Percentiles rank a stretch among this genome's conserved stretches.
Conservation (phyloP, 2,888 invertebrate species). For the Lepidochitona cinerea region DNA sequence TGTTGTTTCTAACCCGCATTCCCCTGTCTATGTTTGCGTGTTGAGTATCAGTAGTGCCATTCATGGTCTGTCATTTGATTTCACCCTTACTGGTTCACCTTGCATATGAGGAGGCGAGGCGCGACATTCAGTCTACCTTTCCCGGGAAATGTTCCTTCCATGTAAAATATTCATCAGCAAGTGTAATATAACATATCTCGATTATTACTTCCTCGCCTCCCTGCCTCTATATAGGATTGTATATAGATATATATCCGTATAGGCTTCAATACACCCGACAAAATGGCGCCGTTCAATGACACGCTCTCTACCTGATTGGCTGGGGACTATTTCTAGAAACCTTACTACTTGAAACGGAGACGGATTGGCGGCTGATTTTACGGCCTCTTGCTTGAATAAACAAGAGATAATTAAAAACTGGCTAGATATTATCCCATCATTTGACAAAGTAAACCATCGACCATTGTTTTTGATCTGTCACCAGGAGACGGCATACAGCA, state of each 20-base stretch:
- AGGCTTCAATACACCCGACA: no score
- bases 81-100: no score
- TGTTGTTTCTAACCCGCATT: no score
- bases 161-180: background rate
- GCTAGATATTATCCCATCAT: background rate
- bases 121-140: background rate
- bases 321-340: background rate
- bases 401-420: background rate
- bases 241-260: no score
- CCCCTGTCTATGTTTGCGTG: no score
- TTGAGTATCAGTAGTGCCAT: no score
- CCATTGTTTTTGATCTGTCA: no score
- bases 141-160: background rate
- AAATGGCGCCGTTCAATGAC: no score
- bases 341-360: slow-evolving; percentile 3
- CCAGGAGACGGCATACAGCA: no score
- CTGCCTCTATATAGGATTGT: background rate
- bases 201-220: background rate
- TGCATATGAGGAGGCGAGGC: background rate
- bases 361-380: background rate
- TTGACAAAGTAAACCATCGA: background rate
- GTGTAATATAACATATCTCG: background rate
- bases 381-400: background rate
- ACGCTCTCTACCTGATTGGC: background rate
- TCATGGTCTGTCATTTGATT: no score